Evolutionary conservation across 2,113 vertebrate genomes (phyloP), one percentile per base, ranked within the genome.

Genomic region (Acinonyx jubatus): DNA sequence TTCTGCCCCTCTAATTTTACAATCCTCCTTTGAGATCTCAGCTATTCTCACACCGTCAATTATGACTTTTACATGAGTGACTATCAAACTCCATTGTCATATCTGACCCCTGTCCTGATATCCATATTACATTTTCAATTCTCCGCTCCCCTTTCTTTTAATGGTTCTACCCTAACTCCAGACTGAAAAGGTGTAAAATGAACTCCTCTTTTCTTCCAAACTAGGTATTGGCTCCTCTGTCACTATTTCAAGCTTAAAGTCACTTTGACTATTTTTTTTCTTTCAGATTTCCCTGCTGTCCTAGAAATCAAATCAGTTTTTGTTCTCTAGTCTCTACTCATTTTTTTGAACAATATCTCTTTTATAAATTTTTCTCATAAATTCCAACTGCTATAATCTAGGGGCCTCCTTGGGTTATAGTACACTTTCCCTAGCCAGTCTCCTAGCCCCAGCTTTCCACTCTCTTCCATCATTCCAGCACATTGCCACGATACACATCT

Each of bases 1-100:
- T 41, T 68, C 13, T 8, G 33, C 12, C 36, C 4, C 92, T 80
- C 55, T 19, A 31, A 57, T 31, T 36, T 4, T 4, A 4, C 13
- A 33, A 0, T 7, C 80, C 21, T 52, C n/a, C 18, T 41, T 12
- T 6, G 16, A 14, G 16, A 38, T 55, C 48, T 50, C 48, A 29
- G 45, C 10, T 25, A 12, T 31, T 38, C 21, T n/a, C 79, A 4
- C 14, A 4, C 19, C 31, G 14, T 21, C 25, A 0, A 27, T 13
- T 48, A 9, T 0, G 7, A 38, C 31, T 27, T 55, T 41, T 3
- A 1, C 3, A 0, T 1, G 5, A 85, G 25, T 1, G 7, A 29
- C 23, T 8, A 7, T 18, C 83, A 41, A 31, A 18, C 29, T 11
- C 73, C 38, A 27, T 1, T 12, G 13, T 23, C 2, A 1, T 3